Evolutionary conservation across 2,113 vertebrate genomes (phyloP).

Genomic region (Dicaeum eximium): DNA sequence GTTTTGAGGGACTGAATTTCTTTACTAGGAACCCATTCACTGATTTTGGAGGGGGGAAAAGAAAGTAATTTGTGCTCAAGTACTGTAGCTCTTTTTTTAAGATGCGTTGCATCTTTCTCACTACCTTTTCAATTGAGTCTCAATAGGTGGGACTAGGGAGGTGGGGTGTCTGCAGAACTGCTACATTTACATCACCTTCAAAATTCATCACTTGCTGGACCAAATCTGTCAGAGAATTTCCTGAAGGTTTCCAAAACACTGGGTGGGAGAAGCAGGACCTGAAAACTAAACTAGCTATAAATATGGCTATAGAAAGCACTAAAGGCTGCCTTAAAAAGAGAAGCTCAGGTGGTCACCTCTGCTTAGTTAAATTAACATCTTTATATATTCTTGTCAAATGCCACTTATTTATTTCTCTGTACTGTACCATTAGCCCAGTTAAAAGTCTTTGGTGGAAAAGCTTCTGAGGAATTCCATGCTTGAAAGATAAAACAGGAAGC

Average conservation of each 20-base stretch:
- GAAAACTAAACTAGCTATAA: not conserved
- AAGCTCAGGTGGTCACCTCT: not conserved
- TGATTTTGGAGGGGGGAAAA: not conserved
- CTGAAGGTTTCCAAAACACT: not conserved
- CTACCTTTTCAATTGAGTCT: not conserved
- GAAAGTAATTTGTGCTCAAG: not conserved
- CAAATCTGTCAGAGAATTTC: not conserved
- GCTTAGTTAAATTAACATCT: not conserved
- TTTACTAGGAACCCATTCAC: not conserved
- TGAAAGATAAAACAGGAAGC: conserved; percentile 15
- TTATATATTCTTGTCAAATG: not conserved
- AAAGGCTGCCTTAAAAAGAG: not conserved
- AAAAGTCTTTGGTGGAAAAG: not conserved
- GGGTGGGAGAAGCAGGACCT: rapidly evolving
- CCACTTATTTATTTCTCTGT: not conserved
- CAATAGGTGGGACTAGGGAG: not conserved
- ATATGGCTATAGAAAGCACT: not conserved
- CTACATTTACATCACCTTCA: not conserved
- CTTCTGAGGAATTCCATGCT: conserved; percentile 1
- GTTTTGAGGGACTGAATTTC: not conserved
- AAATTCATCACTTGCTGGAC: not conserved
- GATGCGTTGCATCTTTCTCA: not conserved
- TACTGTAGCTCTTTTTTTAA: not conserved
- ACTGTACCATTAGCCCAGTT: not conserved
- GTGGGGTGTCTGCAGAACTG: not conserved